phyloP scores from a whole-genome alignment of 2,797 vertebrate species.

The Poecilia picta region DNA sequence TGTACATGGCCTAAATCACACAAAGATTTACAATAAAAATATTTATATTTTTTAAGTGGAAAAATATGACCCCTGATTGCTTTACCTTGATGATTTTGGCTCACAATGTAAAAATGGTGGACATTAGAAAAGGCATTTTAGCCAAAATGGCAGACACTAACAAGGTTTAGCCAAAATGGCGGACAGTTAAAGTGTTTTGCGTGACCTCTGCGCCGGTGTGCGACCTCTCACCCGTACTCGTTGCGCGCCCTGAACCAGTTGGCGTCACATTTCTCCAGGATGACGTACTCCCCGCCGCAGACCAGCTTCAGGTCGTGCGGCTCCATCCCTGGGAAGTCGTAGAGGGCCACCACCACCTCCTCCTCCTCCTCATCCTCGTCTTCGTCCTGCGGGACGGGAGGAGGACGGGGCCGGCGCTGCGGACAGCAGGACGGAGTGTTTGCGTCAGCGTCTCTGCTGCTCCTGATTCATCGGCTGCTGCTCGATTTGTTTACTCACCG shows the following conservation, averaged over 20 bases:
- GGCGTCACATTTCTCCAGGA: slow-evolving; percentile 86
- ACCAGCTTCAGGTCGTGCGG: slow-evolving; percentile 87
- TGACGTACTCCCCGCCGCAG: slow-evolving; percentile 86
- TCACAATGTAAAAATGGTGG: no score
- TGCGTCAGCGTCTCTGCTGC: background rate
- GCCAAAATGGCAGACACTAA: no score
- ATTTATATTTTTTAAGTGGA: no score
- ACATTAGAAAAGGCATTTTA: no score
- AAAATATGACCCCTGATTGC: no score
- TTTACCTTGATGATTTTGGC: no score
- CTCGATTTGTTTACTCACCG: background rate
- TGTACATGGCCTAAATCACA: no score
- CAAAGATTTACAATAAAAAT: no score
- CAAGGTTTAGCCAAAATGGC: no score
- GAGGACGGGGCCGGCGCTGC: slow-evolving; percentile 53
- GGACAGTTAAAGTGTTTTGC: no score
- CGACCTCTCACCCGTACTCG: slow-evolving; percentile 80
- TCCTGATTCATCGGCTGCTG: background rate
- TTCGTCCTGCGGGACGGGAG: slow-evolving; percentile 24
- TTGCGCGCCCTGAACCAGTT: slow-evolving; percentile 93
- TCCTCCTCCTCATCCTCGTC: background rate
- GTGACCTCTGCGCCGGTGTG: background rate
- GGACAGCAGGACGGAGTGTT: background rate
- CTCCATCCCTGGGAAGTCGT: slow-evolving; percentile 87
- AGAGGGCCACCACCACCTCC: slow-evolving; percentile 88